Evolutionary conservation across 1,140 invertebrate genomes (phyloP).

Genomic region (Araneus ventricosus): DNA sequence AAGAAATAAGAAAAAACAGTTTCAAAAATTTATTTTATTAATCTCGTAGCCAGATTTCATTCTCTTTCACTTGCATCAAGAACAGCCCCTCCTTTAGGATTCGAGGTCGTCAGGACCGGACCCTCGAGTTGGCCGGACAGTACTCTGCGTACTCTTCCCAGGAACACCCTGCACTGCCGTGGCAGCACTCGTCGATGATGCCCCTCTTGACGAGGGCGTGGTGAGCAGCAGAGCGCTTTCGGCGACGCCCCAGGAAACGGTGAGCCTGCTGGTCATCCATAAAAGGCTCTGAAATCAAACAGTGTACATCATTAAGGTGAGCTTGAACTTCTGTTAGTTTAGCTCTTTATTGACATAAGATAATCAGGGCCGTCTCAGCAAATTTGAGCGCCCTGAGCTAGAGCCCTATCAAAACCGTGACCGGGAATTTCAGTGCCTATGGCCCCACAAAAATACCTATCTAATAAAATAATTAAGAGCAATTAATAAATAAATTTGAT

Average conservation of each 20-base stretch:
- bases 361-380: too few relatives aligned
- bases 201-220: constrained; percentile 75
- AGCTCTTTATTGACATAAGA: too few relatives aligned
- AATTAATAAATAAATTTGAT: too few relatives aligned
- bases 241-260: constrained; percentile 66
- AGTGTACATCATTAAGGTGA: not conserved
- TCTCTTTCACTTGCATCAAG: not conserved
- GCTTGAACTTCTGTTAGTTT: too few relatives aligned
- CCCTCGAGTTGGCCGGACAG: constrained; percentile 83
- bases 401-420: too few relatives aligned
- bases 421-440: too few relatives aligned
- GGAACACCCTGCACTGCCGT: constrained; percentile 82
- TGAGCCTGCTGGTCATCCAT: constrained; percentile 67
- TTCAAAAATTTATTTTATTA: constrained; percentile 43
- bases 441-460: too few relatives aligned
- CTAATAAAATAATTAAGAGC: too few relatives aligned
- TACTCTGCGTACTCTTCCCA: constrained; percentile 86
- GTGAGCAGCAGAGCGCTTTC: not conserved
- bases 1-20: not conserved
- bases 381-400: too few relatives aligned
- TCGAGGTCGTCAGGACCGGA: constrained; percentile 66
- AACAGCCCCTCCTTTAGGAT: not conserved
- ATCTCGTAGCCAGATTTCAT: not conserved
- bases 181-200: constrained; percentile 84
- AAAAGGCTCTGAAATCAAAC: constrained; percentile 48